Conservation (phyloP, 2,888 invertebrate genomes). For the Drosophila acutilabella region DNA sequence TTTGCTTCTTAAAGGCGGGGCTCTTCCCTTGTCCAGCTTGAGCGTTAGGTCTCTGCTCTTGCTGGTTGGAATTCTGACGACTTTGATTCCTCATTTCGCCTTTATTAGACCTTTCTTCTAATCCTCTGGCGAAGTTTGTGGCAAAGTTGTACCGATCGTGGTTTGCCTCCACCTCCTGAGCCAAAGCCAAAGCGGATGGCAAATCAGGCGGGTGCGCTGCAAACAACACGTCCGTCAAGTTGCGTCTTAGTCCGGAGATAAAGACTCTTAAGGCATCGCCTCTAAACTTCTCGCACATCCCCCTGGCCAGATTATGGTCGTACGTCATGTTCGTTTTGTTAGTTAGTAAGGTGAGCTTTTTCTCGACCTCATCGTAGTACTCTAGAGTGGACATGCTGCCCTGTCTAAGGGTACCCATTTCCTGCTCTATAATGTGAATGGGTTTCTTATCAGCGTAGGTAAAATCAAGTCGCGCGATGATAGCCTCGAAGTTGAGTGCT, state of each 20-base stretch:
- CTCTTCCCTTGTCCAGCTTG: too few species aligned
- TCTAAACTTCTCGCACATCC: slow-evolving; percentile 1
- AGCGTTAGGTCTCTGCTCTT: too few species aligned
- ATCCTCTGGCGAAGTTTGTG: too few species aligned
- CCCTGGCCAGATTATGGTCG: background rate
- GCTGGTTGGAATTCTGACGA: too few species aligned
- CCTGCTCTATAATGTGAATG: background rate
- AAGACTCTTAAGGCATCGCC: slow-evolving; percentile 2
- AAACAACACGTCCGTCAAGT: background rate
- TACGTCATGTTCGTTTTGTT: background rate
- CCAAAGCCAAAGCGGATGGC: background rate
- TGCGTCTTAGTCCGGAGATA: background rate
- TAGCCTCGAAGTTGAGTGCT: background rate
- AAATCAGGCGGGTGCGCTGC: background rate
- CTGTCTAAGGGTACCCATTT: background rate
- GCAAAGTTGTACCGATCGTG: background rate
- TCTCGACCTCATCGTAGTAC: slow-evolving; percentile 1
- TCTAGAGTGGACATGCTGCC: background rate
- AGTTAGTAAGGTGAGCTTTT: background rate
- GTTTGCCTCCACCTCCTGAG: background rate
- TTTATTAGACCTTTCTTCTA: too few species aligned
- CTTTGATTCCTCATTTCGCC: too few species aligned
- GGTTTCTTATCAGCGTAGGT: background rate
- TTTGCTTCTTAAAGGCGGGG: background rate
- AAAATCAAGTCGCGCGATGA: slow-evolving; percentile 2